These are phyloP conservation scores for Euzetes globulus DNA, from an alignment of 2,888 invertebrate genomes.

Conservation along the genomic window DNA sequence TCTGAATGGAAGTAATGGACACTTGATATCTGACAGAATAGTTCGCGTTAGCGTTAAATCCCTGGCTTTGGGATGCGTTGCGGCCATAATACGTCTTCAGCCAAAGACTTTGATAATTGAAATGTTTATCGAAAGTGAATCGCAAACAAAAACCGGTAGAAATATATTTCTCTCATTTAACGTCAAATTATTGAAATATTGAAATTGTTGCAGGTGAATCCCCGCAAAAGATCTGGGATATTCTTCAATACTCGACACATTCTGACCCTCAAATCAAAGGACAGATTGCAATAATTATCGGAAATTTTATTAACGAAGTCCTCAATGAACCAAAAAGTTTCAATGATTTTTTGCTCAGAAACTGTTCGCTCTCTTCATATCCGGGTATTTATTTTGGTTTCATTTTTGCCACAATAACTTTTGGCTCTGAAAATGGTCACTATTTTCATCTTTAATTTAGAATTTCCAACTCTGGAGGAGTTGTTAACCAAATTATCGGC, in stretches of 20 bases:
- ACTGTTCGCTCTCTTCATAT: constrained; percentile 33
- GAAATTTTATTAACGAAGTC: constrained; percentile 59
- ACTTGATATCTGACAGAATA: constrained; percentile 61
- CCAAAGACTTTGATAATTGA: constrained; percentile 63
- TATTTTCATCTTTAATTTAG: too few species aligned
- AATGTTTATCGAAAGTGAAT: constrained; percentile 46
- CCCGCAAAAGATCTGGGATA: constrained; percentile 60
- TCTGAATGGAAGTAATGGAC: constrained; percentile 55
- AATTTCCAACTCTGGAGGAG: constrained; percentile 42
- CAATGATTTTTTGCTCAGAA: constrained; percentile 30
- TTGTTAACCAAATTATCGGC: constrained; percentile 45
- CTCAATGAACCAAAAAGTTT: constrained; percentile 28
- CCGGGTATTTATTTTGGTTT: constrained; percentile 15
- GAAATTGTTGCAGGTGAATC: constrained; percentile 41
- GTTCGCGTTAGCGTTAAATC: constrained; percentile 85
- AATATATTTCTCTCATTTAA: not conserved
- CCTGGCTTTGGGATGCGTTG: constrained; percentile 70
- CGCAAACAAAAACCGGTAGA: constrained; percentile 37
- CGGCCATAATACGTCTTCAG: constrained; percentile 63
- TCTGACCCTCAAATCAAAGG: constrained; percentile 75
- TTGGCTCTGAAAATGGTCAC: too few species aligned
- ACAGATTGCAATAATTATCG: constrained; percentile 59
- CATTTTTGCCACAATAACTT: too few species aligned
- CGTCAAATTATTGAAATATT: too few species aligned
- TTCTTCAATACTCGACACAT: constrained; percentile 63